Conservation (phyloP, 2,797 vertebrate species). For the Syndactyla subalaris region DNA sequence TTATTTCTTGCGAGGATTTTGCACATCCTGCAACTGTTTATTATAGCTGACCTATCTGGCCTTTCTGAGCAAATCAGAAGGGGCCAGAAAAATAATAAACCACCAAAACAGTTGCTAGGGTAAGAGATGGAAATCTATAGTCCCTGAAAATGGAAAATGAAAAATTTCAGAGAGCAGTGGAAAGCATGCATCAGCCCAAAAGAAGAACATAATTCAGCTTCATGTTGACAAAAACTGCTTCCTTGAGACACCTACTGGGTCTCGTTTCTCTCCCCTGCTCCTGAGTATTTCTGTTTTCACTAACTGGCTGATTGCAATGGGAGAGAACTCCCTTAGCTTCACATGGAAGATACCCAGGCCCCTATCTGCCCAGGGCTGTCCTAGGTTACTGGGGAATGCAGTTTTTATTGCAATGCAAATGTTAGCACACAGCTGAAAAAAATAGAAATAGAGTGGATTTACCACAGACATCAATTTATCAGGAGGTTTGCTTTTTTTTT, state of each 20-base stretch:
- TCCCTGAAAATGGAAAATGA: slow-evolving; percentile 40
- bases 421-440: neutral
- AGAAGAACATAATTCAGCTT: neutral
- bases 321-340: neutral
- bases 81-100: slow-evolving; percentile 9
- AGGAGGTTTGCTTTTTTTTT: neutral
- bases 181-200: slow-evolving; percentile 30
- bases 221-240: neutral
- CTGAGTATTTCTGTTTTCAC: neutral
- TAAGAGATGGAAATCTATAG: slow-evolving; percentile 28
- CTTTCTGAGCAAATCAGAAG: slow-evolving; percentile 15
- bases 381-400: neutral
- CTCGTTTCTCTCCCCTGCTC: neutral
- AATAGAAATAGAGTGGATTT: neutral
- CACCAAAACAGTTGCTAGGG: neutral
- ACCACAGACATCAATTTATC: neutral
- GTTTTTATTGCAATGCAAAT: neutral
- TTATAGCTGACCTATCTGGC: neutral
- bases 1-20: neutral
- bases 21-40: neutral
- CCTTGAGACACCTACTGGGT: neutral
- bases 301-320: neutral
- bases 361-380: neutral
- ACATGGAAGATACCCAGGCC: neutral
- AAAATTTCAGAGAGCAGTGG: slow-evolving; percentile 3